Conservation (phyloP, 2,797 vertebrate species). For the Chiroxiphia lanceolata region DNA sequence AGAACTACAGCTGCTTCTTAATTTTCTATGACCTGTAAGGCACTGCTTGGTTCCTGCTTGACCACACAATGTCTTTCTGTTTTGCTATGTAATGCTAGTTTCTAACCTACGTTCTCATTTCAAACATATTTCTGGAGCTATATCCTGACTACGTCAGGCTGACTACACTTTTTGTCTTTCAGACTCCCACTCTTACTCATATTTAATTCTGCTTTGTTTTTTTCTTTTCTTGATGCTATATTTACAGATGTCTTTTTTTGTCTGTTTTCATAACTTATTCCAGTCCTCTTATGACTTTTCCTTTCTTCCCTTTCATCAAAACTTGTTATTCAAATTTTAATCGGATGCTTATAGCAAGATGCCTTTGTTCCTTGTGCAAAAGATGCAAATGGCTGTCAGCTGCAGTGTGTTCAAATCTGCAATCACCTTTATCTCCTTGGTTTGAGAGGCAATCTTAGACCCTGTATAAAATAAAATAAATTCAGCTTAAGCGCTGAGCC, state of each 20-base stretch:
- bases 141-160: not conserved
- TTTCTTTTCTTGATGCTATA: not conserved
- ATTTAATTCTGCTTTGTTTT: not conserved
- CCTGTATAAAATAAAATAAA: not conserved
- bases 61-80: not conserved
- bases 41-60: not conserved
- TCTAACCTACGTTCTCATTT: not conserved
- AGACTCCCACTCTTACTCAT: not conserved
- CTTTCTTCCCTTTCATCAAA: not conserved
- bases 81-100: not conserved
- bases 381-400: not conserved
- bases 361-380: not conserved
- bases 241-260: not conserved
- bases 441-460: not conserved
- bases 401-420: not conserved
- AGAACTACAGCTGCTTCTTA: not conserved
- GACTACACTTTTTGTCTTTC: not conserved
- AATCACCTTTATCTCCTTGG: not conserved
- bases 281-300: not conserved
- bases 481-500: not conserved
- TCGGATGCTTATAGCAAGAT: not conserved
- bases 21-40: not conserved
- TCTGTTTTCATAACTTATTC: not conserved
- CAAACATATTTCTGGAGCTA: not conserved
- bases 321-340: not conserved